These are phyloP conservation scores for Apoda limacodes DNA, from an alignment of 2,888 invertebrate species.

Conservation along the genomic window DNA sequence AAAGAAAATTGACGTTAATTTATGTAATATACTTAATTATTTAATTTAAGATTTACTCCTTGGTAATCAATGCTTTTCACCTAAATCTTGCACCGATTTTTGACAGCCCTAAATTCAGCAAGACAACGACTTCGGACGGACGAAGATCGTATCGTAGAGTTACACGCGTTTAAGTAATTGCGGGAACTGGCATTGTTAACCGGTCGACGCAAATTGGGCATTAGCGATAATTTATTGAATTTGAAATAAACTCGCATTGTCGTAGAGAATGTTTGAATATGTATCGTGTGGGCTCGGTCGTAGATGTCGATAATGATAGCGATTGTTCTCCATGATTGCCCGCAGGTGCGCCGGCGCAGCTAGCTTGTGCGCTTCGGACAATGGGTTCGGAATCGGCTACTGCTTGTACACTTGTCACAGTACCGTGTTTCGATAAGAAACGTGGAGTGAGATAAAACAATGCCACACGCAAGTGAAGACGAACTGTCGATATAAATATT, in stretches of 20 bases:
- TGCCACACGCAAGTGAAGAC: no score
- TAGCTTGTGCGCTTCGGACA: conserved; percentile 20
- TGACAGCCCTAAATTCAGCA: no score
- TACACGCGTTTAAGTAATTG: conserved; percentile 69
- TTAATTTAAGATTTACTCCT: no score
- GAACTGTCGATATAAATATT: no score
- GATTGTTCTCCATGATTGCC: conserved; percentile 62
- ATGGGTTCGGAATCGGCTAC: conserved; percentile 15
- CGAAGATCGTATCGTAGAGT: conserved; percentile 61
- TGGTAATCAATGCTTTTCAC: no score
- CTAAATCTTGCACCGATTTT: no score
- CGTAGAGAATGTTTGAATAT: conserved; percentile 59
- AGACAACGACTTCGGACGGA: conserved; percentile 54
- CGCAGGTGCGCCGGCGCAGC: conserved; percentile 45
- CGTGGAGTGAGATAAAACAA: no score
- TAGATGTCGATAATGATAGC: conserved; percentile 59
- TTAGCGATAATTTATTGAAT: conserved; percentile 67
- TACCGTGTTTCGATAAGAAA: no score
- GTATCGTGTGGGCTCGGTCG: conserved; percentile 48
- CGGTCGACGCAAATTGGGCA: conserved; percentile 66
- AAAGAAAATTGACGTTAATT: no score
- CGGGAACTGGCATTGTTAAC: conserved; percentile 67
- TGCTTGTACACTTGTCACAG: no score
- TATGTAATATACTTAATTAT: no score
- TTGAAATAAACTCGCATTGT: conserved; percentile 62